Conservation (phyloP, 2,888 invertebrate genomes). For the Psylliodes chrysocephalus region DNA sequence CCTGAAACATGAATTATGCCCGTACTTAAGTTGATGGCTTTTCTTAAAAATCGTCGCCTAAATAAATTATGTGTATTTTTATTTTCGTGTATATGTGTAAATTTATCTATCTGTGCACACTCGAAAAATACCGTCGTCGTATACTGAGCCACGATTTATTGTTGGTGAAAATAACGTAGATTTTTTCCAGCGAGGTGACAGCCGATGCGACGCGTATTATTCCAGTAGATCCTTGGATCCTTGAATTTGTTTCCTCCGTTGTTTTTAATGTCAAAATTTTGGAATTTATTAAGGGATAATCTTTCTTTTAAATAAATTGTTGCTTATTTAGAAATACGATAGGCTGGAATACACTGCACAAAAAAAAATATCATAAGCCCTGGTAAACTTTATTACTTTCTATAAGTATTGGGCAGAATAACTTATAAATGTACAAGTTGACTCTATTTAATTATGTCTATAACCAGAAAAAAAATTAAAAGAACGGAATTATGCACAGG, state of each 20-base stretch:
- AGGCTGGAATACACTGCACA: too few relatives aligned
- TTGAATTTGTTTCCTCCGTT: slow-evolving; percentile 9
- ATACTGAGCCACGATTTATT: slow-evolving; percentile 46
- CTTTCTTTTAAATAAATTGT: too few relatives aligned
- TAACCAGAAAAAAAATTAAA: too few relatives aligned
- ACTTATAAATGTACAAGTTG: too few relatives aligned
- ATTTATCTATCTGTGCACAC: slow-evolving; percentile 57
- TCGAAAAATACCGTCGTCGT: slow-evolving; percentile 44
- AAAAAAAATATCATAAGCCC: too few relatives aligned
- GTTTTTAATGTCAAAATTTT: slow-evolving; percentile 1
- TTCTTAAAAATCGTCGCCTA: slow-evolving; percentile 65
- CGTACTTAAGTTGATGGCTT: slow-evolving; percentile 67
- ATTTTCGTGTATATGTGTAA: slow-evolving; percentile 57
- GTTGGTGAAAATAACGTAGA: slow-evolving; percentile 47
- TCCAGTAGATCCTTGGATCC: background rate
- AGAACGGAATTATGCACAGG: too few relatives aligned
- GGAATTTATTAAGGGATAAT: slow-evolving; percentile 1
- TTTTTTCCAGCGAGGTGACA: slow-evolving; percentile 43
- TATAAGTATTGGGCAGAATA: too few relatives aligned
- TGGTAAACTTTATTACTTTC: too few relatives aligned
- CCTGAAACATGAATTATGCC: slow-evolving; percentile 65
- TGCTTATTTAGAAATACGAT: too few relatives aligned
- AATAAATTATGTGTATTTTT: slow-evolving; percentile 63
- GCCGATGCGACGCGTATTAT: slow-evolving; percentile 35
- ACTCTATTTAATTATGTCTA: too few relatives aligned